A percentile compares a stretch with the other conserved stretches of the same genome.
These are phyloP conservation scores for Podarcis muralis DNA, from an alignment of 2,113 vertebrate species.

Conservation along the genomic window DNA sequence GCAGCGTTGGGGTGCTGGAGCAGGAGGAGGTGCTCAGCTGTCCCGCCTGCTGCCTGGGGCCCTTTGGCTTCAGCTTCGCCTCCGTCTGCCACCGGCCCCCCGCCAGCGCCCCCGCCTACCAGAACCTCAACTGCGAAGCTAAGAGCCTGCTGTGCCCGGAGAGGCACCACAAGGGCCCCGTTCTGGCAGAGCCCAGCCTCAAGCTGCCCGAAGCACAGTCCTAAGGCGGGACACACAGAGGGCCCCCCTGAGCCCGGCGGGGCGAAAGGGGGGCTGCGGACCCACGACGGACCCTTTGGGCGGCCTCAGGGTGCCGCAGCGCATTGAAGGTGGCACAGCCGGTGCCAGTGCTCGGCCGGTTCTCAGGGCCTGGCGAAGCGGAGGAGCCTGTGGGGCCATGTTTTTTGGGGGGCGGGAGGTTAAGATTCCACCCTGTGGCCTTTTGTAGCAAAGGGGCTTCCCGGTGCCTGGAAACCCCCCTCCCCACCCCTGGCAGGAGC, in stretches of 20 bases:
- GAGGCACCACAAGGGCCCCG: conserved; percentile 57
- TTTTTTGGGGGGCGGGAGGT: not conserved
- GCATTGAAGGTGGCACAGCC: fast-evolving
- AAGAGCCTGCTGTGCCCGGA: conserved; percentile 80
- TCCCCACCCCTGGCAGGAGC: not conserved
- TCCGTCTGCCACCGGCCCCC: conserved; percentile 84
- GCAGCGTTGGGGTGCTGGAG: conserved; percentile 72
- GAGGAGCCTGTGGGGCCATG: not conserved
- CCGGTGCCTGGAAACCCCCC: not conserved
- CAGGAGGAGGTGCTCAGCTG: conserved; percentile 88
- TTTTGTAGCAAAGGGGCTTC: not conserved
- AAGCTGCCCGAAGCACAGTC: conserved; percentile 88
- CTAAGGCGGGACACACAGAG: conserved; percentile 51
- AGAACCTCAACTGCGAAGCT: conserved; percentile 86
- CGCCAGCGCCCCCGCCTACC: conserved; percentile 79
- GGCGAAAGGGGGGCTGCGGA: conserved; percentile 19
- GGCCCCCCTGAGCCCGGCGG: no score
- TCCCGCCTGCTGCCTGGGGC: conserved; percentile 85
- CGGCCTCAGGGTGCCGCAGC: not conserved
- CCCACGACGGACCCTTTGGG: not conserved
- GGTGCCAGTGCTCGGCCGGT: no score
- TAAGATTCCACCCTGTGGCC: no score
- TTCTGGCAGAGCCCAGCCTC: conserved; percentile 77
- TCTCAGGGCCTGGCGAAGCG: not conserved
- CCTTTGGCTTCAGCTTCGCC: conserved; percentile 83